Evolutionary conservation across 2,888 invertebrate species (phyloP).

Genomic region (Phaonia tiefii): DNA sequence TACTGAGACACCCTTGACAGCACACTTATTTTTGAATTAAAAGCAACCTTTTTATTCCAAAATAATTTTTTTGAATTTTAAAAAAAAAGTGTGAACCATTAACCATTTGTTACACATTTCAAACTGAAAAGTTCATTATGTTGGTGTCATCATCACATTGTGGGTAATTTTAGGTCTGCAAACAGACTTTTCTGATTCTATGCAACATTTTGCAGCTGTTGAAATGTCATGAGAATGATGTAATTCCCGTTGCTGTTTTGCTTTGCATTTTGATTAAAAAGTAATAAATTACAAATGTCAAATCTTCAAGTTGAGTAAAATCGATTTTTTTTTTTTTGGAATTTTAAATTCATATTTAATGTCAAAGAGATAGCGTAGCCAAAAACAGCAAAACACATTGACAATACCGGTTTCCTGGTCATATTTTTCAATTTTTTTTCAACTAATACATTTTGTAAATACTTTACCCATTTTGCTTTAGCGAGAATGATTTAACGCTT

Average conservation of each 20-base stretch:
- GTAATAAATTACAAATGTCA: not conserved
- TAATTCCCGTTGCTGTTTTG: not conserved
- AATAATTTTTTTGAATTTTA: too few species aligned
- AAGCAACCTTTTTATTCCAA: too few species aligned
- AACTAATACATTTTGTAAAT: not conserved
- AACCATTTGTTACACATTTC: too few species aligned
- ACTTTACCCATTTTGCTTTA: constrained; percentile 11
- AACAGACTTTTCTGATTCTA: too few species aligned
- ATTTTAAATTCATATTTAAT: not conserved
- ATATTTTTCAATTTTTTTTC: not conserved
- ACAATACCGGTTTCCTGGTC: not conserved
- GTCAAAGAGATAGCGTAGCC: not conserved
- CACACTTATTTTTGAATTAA: too few species aligned
- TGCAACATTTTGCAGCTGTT: too few species aligned
- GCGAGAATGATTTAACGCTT: not conserved
- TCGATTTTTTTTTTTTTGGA: not conserved
- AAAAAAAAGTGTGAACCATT: too few species aligned
- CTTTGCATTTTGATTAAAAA: not conserved
- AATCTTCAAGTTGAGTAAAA: not conserved
- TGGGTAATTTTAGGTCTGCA: too few species aligned
- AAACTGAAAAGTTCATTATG: too few species aligned
- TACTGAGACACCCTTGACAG: too few species aligned
- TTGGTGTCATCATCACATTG: too few species aligned
- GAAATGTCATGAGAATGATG: not conserved
- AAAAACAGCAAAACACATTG: not conserved